Conservation (phyloP, 1,140 invertebrate species). For the Odontomachus brunneus region DNA sequence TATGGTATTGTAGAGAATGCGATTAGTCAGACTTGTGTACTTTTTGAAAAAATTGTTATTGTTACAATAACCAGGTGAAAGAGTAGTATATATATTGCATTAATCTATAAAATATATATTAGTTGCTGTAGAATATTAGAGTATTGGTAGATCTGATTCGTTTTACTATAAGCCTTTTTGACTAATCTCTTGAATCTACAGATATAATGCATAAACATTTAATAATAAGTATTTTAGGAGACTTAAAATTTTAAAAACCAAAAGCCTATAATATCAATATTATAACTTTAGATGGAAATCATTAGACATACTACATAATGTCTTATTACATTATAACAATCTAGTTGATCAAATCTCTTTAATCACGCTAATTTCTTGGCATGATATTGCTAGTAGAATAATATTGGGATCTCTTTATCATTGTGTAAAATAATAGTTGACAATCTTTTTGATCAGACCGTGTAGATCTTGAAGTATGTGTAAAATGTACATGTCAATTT, state of each 20-base stretch:
- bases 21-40: slow-evolving; percentile 3
- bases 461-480: background rate
- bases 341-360: too few species aligned
- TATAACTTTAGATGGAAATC: background rate
- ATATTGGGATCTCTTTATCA: background rate
- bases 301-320: slow-evolving; percentile 14
- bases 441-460: background rate
- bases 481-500: slow-evolving; percentile 14
- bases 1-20: slow-evolving; percentile 24
- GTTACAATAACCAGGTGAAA: slow-evolving; percentile 24
- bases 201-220: too few species aligned
- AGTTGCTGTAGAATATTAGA: background rate
- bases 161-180: background rate
- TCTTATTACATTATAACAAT: background rate
- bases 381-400: background rate
- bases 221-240: too few species aligned
- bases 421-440: too few species aligned
- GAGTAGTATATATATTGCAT: slow-evolving; percentile 17
- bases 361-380: too few species aligned
- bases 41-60: slow-evolving; percentile 24
- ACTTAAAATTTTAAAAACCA: too few species aligned
- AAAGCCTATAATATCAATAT: too few species aligned
- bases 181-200: background rate
- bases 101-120: slow-evolving; percentile 32
- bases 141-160: background rate